Percentiles rank a stretch among this genome's conserved stretches.
Conservation (phyloP, 2,113 vertebrate genomes). For the Rhagologus leucostigma region DNA sequence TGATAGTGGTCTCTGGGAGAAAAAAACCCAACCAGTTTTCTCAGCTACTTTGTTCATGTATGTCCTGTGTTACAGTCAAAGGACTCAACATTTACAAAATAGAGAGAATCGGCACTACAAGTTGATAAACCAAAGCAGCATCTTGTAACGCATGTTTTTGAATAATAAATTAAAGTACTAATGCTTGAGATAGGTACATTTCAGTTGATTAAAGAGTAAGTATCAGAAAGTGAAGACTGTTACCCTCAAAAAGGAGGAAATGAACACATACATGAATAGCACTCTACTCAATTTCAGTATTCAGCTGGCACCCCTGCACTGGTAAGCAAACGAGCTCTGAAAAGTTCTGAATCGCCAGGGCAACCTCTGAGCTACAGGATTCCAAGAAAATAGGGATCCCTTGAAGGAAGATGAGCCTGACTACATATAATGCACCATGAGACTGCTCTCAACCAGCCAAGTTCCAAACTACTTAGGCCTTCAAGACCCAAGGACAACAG, state of each 20-base stretch:
- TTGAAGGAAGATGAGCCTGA: not conserved
- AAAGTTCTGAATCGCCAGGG: not conserved
- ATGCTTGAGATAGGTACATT: not conserved
- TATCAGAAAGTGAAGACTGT: not conserved
- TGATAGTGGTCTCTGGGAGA: not conserved
- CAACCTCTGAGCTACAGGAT: not conserved
- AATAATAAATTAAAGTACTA: not conserved
- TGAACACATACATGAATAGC: not conserved
- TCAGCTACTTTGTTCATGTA: not conserved
- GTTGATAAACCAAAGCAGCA: not conserved
- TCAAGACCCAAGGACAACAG: not conserved
- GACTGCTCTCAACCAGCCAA: not conserved
- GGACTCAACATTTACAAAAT: not conserved
- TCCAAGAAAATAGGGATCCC: not conserved
- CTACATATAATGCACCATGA: not conserved
- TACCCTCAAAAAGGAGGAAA: not conserved
- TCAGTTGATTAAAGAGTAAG: not conserved
- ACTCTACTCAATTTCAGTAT: not conserved
- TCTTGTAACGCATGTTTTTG: not conserved
- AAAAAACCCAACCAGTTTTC: not conserved
- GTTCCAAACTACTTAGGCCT: not conserved
- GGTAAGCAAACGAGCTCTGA: not conserved
- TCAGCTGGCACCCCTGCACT: accelerated
- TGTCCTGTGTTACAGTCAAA: not conserved
- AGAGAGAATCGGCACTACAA: not conserved